Percentiles rank a stretch among this genome's conserved stretches.
Evolutionary conservation across 2,797 vertebrate species (phyloP).

Genomic region (Lerista edwardsae): DNA sequence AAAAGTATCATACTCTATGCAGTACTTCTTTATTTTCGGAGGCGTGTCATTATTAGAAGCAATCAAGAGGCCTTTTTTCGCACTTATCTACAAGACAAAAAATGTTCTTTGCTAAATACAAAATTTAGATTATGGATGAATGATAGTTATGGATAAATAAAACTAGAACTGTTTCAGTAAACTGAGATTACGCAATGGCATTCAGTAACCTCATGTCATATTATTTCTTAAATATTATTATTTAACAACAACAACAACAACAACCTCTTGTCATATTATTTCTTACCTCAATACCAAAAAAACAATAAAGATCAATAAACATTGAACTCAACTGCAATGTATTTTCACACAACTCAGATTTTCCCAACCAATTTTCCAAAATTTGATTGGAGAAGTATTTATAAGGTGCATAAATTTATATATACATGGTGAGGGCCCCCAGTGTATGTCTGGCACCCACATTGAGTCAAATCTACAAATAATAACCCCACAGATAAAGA

Average conservation of each 20-base stretch:
- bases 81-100: slow-evolving; percentile 77
- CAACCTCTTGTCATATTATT: neutral
- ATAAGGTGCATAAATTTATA: too few relatives aligned
- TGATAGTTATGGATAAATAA: neutral
- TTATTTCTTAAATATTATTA: neutral
- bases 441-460: too few relatives aligned
- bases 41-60: slow-evolving; percentile 71
- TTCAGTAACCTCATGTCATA: neutral
- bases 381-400: too few relatives aligned
- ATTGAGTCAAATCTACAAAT: too few relatives aligned
- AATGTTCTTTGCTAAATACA: neutral
- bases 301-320: neutral
- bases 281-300: neutral
- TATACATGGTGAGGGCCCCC: too few relatives aligned
- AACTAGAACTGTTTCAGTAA: neutral
- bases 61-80: slow-evolving; percentile 86
- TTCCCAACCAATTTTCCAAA: neutral
- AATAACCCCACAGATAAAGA: too few relatives aligned
- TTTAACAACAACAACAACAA: too few relatives aligned
- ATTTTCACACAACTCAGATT: neutral
- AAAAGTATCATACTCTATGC: neutral
- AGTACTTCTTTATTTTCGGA: neutral
- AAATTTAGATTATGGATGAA: neutral
- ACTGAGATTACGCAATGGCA: neutral
- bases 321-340: neutral